Evolutionary conservation across 1,140 invertebrate genomes (phyloP), one percentile per base, ranked within the genome.

Genomic region (Sitobion miscanthi): DNA sequence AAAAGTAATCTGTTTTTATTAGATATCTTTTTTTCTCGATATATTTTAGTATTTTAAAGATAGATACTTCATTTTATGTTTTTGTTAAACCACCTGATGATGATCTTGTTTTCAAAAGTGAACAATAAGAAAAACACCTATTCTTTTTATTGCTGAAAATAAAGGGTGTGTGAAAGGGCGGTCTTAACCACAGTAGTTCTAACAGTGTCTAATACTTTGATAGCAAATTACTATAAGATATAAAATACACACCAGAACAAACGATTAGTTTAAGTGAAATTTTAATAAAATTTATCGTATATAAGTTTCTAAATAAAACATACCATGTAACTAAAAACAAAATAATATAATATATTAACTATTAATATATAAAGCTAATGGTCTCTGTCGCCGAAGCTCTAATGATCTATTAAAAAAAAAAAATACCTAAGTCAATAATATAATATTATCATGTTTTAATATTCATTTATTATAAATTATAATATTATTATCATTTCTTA

Each of bases 41-140:
- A n/a, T 11, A 89, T 89, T 54, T 54, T 54, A n/a, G 23, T 20
- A 52, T 86, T 42, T 42, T 54, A 35, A 35, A 88, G 47, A 54
- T 35, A 86, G n/a, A 54, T 54, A 35, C 45, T 86, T 86, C 45
- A 25, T 38, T 57, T 38, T 89, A 57, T 89, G 52, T 89, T 89
- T 42, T 89, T 42, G 35, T 54, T 25, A 57, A 89, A 57, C 88
- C 49, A 89, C 88, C 88, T 89, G 88, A 89, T 89, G 88, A 38
- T 54, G 88, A 89, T 57, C 21, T 89, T 54, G 49, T 89, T 57
- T 89, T 89, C 49, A 52, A 89, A 57, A 52, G 88, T 25, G 52
- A 89, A 89, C 49, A 57, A 89, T 89, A 89, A 89, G 88, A 89
- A 89, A 54, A 89, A 89, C 88, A 25, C 88, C 88, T 57, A 57